Conservation (phyloP, 1,140 invertebrate species). For the Dreissena rostriformis region DNA sequence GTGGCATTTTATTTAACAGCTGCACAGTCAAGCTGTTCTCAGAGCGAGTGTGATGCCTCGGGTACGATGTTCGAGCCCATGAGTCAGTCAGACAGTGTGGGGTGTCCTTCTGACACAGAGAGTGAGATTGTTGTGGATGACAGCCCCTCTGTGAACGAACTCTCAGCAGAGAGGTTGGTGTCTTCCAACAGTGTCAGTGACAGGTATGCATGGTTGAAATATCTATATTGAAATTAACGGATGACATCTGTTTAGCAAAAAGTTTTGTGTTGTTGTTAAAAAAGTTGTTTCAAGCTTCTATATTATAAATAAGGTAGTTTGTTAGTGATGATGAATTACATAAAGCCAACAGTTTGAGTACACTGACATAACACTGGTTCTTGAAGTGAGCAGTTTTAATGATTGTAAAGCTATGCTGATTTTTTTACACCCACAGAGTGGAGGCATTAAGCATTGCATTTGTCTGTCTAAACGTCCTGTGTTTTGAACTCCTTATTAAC, state of each 20-base stretch:
- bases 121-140: slow-evolving; percentile 48
- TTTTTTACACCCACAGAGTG: too few species aligned
- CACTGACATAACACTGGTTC: too few species aligned
- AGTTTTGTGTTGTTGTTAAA: not conserved
- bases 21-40: not conserved
- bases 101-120: slow-evolving; percentile 18
- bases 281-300: too few species aligned
- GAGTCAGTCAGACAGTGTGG: slow-evolving; percentile 17
- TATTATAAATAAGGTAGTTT: too few species aligned
- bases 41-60: slow-evolving; percentile 21
- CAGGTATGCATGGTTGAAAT: slow-evolving; percentile 2
- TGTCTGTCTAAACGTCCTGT: too few species aligned
- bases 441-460: too few species aligned
- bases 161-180: not conserved
- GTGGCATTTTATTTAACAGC: slow-evolving; percentile 11
- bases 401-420: too few species aligned
- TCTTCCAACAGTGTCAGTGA: not conserved
- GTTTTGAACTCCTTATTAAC: too few species aligned
- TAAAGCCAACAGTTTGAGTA: too few species aligned
- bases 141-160: slow-evolving; percentile 16
- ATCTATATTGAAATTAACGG: too few species aligned
- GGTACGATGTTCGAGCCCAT: not conserved
- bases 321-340: too few species aligned
- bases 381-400: too few species aligned
- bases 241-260: not conserved